Conservation (phyloP, 1,140 invertebrate species). For the Tetraneura akinire region DNA sequence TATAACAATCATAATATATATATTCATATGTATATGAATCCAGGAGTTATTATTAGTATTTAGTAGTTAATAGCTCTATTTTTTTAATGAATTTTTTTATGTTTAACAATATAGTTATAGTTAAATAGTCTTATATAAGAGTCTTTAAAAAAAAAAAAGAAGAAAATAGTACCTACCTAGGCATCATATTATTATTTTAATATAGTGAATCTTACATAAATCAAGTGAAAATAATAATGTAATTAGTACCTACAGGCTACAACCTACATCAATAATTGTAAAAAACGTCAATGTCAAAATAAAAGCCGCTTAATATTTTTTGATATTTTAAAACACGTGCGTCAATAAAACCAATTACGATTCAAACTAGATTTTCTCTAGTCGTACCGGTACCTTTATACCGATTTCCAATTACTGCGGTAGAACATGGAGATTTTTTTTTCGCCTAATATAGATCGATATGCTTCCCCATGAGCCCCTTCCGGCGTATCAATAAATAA, state of each 20-base stretch:
- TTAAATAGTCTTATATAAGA: no score
- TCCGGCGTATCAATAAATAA: slow-evolving; percentile 38
- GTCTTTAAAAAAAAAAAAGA: background rate
- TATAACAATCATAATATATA: no score
- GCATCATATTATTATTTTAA: no score
- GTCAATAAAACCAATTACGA: slow-evolving; percentile 21
- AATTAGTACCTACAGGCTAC: background rate
- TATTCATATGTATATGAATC: background rate
- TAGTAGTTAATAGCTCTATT: background rate
- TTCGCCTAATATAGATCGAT: background rate
- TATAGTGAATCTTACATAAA: background rate
- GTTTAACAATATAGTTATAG: no score
- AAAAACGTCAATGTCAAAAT: background rate
- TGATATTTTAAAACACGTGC: background rate
- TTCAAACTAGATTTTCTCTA: slow-evolving; percentile 6
- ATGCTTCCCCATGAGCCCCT: background rate
- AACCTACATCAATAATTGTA: no score
- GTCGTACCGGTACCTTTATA: background rate
- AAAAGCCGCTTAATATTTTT: slow-evolving; percentile 9
- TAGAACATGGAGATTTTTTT: slow-evolving; percentile 15
- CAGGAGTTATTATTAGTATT: slow-evolving; percentile 3
- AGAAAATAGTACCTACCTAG: background rate
- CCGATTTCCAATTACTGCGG: slow-evolving; percentile 32
- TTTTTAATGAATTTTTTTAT: no score
- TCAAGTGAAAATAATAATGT: background rate